A percentile compares a stretch with the other conserved stretches of the same genome.
Evolutionary conservation across 2,888 invertebrate species (phyloP).

Genomic region (Monochamus alternatus): DNA sequence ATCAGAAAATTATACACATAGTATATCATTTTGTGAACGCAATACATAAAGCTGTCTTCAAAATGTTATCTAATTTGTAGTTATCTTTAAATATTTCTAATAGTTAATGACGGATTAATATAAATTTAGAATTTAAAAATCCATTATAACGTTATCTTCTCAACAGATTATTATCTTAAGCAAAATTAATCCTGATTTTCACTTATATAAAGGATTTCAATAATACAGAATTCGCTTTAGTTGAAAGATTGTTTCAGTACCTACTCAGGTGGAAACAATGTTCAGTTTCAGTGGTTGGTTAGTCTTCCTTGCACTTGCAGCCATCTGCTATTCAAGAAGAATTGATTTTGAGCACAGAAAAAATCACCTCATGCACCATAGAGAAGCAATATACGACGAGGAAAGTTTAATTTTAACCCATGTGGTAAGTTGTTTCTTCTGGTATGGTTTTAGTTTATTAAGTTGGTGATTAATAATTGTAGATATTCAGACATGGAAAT

Average conservation of each 20-base stretch:
- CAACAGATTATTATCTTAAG: slow-evolving; percentile 3
- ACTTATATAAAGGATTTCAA: background rate
- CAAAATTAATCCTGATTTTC: background rate
- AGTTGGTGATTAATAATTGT: background rate
- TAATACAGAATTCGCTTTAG: background rate
- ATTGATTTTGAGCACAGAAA: background rate
- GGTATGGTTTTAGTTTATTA: background rate
- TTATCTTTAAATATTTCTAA: background rate
- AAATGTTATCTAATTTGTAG: background rate
- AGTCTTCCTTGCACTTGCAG: background rate
- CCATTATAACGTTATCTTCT: background rate
- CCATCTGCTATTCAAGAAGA: background rate
- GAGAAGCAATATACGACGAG: background rate
- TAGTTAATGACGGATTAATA: background rate
- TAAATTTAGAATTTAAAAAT: background rate
- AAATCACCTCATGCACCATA: background rate
- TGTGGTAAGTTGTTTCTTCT: slow-evolving; percentile 20
- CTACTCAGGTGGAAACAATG: slow-evolving; percentile 33
- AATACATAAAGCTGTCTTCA: background rate
- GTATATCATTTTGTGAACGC: too few relatives aligned
- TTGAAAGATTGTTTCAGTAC: slow-evolving; percentile 28
- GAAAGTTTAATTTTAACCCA: slow-evolving; percentile 28
- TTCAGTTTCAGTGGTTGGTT: slow-evolving; percentile 17
- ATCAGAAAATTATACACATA: too few relatives aligned
- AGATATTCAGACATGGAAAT: slow-evolving; percentile 40